These are phyloP conservation scores for Muraenolepis orangiensis DNA, from an alignment of 2,797 vertebrate genomes.

Conservation along the genomic window DNA sequence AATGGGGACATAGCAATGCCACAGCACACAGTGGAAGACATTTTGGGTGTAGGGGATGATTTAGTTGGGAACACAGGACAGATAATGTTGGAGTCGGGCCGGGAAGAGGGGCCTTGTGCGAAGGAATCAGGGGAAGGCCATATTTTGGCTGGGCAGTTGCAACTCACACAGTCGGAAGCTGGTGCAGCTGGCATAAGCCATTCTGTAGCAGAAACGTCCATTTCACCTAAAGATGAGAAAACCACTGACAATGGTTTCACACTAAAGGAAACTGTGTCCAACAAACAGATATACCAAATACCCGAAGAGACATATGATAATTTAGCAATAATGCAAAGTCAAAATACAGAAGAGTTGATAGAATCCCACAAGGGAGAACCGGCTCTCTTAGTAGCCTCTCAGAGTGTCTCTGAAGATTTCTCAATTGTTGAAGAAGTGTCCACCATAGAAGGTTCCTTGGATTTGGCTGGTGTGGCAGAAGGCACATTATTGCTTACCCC, in stretches of 20 bases:
- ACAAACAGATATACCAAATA: background rate
- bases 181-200: background rate
- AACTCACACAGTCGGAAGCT: slow-evolving; percentile 2
- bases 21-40: no score
- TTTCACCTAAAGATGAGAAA: slow-evolving; percentile 3
- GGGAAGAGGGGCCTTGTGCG: slow-evolving; percentile 22
- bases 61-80: slow-evolving; percentile 23
- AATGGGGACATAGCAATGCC: background rate
- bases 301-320: background rate
- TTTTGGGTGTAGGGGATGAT: slow-evolving; percentile 28
- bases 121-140: slow-evolving; percentile 22
- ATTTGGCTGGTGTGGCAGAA: slow-evolving; percentile 7
- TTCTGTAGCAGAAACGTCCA: background rate
- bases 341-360: background rate
- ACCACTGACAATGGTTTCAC: background rate
- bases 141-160: background rate
- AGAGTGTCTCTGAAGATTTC: slow-evolving; percentile 2
- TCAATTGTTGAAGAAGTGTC: slow-evolving; percentile 2
- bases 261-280: background rate
- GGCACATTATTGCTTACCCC: background rate
- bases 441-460: slow-evolving; percentile 14
- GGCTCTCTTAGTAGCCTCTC: background rate
- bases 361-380: background rate
- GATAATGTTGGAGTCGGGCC: slow-evolving; percentile 15
- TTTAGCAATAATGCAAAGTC: background rate